A percentile compares a stretch with the other conserved stretches of the same genome.
These are phyloP conservation scores for Marmota flaviventris DNA, from an alignment of 2,113 vertebrate species.

Conservation along the genomic window DNA sequence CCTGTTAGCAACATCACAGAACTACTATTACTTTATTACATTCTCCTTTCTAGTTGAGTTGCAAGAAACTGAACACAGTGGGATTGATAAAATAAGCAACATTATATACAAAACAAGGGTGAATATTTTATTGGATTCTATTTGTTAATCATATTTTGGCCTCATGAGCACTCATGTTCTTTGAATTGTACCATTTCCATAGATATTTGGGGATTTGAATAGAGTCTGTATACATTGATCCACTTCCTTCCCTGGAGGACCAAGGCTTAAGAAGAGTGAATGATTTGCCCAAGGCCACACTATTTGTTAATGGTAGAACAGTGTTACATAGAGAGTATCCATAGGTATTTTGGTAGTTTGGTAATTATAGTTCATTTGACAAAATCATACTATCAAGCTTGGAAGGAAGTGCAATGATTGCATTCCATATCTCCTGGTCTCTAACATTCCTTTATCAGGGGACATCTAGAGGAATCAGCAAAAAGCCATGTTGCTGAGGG, in stretches of 20 bases:
- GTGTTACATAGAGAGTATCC: background rate
- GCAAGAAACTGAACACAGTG: background rate
- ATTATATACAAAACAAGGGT: background rate
- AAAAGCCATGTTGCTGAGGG: background rate
- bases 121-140: background rate
- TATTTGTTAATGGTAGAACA: background rate
- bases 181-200: background rate
- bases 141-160: background rate
- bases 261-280: background rate
- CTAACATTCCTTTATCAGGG: background rate
- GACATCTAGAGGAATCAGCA: background rate
- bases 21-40: background rate
- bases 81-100: background rate
- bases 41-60: background rate
- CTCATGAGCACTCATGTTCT: background rate
- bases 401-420: background rate
- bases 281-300: background rate
- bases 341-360: background rate
- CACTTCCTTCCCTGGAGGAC: background rate
- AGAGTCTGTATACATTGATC: background rate
- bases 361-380: background rate
- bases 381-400: background rate
- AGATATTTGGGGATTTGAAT: background rate
- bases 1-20: background rate
- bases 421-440: background rate